Evolutionary conservation across 2,113 vertebrate species (phyloP).

Genomic region (Anoura caudifer): DNA sequence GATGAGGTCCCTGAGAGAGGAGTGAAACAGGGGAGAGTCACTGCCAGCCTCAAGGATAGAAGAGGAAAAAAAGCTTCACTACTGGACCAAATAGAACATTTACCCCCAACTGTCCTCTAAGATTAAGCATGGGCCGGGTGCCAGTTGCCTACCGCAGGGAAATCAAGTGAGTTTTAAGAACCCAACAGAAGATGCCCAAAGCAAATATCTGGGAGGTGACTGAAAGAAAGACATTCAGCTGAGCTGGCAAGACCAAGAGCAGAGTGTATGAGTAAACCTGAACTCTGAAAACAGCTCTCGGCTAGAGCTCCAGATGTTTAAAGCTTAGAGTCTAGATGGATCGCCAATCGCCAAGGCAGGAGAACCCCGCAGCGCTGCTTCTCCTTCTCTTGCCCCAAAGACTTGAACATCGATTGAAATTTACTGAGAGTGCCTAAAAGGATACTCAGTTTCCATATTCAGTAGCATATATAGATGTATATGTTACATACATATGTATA

Average conservation of each 20-base stretch:
- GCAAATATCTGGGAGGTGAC: slow-evolving; percentile 33
- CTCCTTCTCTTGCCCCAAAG: background rate
- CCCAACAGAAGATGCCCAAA: slow-evolving; percentile 37
- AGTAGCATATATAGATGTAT: background rate
- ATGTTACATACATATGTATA: background rate
- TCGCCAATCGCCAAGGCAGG: background rate
- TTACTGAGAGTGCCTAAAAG: background rate
- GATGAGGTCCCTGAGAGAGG: background rate
- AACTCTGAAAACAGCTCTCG: background rate
- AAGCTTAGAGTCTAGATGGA: background rate
- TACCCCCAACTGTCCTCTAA: slow-evolving; percentile 29
- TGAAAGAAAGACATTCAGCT: slow-evolving; percentile 19
- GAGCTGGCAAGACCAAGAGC: slow-evolving; percentile 9
- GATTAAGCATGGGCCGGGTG: slow-evolving; percentile 20
- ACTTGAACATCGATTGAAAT: background rate
- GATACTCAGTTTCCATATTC: background rate
- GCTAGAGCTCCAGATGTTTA: background rate
- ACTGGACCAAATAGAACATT: slow-evolving; percentile 31
- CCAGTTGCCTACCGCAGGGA: slow-evolving; percentile 23
- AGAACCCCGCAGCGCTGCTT: background rate
- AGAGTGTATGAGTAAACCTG: background rate
- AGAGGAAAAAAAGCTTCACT: background rate
- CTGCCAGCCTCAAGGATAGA: background rate
- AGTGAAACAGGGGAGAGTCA: background rate
- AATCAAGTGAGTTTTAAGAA: slow-evolving; percentile 51